Evolutionary conservation across 1,140 invertebrate genomes (phyloP).

Genomic region (Zaprionus ornatus): DNA sequence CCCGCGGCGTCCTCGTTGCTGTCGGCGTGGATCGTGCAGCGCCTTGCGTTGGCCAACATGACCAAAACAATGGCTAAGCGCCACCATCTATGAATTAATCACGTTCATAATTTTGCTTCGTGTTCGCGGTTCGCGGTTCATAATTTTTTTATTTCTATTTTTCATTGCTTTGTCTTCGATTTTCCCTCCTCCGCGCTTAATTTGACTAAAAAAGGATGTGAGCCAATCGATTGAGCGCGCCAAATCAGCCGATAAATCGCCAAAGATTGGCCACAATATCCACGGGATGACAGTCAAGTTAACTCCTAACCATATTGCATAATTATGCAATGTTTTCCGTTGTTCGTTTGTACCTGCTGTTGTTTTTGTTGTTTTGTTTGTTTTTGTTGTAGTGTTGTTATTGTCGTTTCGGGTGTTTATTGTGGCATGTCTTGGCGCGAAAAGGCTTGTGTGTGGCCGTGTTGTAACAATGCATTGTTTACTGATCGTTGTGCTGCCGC

Average conservation of each 20-base stretch:
- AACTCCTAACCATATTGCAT: constrained; percentile 63
- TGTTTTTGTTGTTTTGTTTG: constrained; percentile 9
- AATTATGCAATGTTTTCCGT: constrained; percentile 59
- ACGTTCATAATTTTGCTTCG: constrained; percentile 79
- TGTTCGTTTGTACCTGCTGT: constrained; percentile 4
- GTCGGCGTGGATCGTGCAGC: constrained; percentile 60
- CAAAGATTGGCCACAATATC: constrained; percentile 32
- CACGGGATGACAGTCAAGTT: constrained; percentile 13
- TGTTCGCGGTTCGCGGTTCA: constrained; percentile 58
- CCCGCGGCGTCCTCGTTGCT: constrained; percentile 16
- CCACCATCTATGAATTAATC: constrained; percentile 82
- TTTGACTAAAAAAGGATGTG: constrained; percentile 75
- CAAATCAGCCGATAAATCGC: constrained; percentile 44
- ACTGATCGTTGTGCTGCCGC: constrained; percentile 32
- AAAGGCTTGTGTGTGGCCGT: constrained; percentile 79
- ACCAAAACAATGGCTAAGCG: constrained; percentile 76
- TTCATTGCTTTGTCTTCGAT: constrained; percentile 16
- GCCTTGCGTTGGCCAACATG: constrained; percentile 36
- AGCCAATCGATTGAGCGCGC: constrained; percentile 17
- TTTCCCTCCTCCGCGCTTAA: constrained; percentile 53
- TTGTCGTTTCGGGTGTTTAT: constrained; percentile 58
- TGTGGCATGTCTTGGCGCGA: constrained; percentile 73
- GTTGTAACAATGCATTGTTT: constrained; percentile 77
- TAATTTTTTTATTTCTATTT: constrained; percentile 45
- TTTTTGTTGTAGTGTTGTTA: background rate